phyloP scores from a whole-genome alignment of 2,797 vertebrate genomes.

The Pipistrellus pygmaeus region DNA sequence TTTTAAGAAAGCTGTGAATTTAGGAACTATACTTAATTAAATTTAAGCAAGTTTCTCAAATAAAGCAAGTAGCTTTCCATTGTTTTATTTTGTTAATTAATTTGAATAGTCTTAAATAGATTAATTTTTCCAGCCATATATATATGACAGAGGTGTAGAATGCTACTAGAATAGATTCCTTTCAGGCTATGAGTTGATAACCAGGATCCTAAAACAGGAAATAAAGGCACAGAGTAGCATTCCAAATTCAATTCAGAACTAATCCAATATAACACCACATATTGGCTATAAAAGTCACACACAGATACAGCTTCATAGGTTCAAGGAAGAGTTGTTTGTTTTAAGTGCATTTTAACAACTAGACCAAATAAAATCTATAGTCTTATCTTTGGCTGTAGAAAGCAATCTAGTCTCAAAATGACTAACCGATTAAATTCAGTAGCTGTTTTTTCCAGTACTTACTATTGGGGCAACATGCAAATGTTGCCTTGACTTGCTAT shows the following conservation, averaged over 20 bases:
- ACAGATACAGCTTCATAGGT: slow-evolving; percentile 54
- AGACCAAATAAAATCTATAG: not conserved
- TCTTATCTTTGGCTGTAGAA: slow-evolving; percentile 40
- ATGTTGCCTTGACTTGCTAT: slow-evolving; percentile 17
- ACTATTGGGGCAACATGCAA: not conserved
- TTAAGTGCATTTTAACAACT: slow-evolving; percentile 37
- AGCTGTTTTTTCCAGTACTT: slow-evolving; percentile 47
- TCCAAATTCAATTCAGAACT: slow-evolving; percentile 39
- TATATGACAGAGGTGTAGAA: not conserved
- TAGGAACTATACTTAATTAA: not conserved
- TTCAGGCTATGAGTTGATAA: slow-evolving; percentile 45
- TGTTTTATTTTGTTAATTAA: not conserved
- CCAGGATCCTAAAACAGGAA: slow-evolving; percentile 50
- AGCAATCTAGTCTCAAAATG: not conserved
- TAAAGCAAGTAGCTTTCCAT: not conserved
- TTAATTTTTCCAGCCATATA: slow-evolving; percentile 4
- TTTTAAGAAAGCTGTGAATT: not conserved
- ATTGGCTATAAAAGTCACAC: slow-evolving; percentile 40
- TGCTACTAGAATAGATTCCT: slow-evolving; percentile 20
- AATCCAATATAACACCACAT: not conserved
- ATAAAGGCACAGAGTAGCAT: not conserved
- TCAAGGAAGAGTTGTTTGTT: slow-evolving; percentile 42
- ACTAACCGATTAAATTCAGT: slow-evolving; percentile 20
- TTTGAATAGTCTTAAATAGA: not conserved
- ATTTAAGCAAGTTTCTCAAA: slow-evolving; percentile 3